phyloP scores from a whole-genome alignment of 2,797 vertebrate genomes.

The Astyanax mexicanus region DNA sequence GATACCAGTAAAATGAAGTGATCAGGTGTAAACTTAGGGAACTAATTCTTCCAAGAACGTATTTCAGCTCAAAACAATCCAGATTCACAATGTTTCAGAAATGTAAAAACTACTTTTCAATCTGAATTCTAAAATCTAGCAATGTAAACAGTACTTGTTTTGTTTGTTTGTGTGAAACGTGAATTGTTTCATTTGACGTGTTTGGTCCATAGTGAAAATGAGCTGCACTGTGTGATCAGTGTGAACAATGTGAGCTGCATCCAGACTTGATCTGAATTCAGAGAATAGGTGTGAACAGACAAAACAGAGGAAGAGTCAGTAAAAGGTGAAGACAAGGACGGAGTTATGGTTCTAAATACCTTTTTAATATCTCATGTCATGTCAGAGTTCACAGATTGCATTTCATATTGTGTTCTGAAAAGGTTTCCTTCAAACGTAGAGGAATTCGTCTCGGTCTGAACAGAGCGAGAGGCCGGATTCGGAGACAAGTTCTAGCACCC shows the following conservation, averaged over 20 bases:
- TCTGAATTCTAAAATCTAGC: background rate
- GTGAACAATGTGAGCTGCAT: conserved; percentile 1
- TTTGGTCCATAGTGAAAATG: conserved; percentile 28
- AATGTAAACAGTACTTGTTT: conserved; percentile 46
- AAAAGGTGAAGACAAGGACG: background rate
- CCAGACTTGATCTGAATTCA: background rate
- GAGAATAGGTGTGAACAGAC: background rate
- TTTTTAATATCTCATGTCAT: conserved; percentile 3
- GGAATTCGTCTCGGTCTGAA: conserved; percentile 23
- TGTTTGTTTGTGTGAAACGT: no score
- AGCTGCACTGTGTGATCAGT: background rate
- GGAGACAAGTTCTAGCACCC: conserved; percentile 69
- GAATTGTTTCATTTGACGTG: background rate
- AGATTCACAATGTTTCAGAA: background rate
- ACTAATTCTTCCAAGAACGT: background rate
- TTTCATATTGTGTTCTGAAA: background rate
- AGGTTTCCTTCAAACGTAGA: background rate
- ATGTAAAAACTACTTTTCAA: conserved; percentile 7
- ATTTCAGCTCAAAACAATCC: background rate
- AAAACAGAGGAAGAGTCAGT: background rate
- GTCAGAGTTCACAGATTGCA: background rate
- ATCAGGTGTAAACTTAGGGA: no score
- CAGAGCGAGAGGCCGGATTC: conserved; percentile 43
- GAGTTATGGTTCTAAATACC: background rate
- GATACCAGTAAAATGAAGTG: no score